Evolutionary conservation across 92 coral and sea anemone species (phyloP), one percentile per base, ranked within the genome.

Genomic region (Plumapathes pennacea): DNA sequence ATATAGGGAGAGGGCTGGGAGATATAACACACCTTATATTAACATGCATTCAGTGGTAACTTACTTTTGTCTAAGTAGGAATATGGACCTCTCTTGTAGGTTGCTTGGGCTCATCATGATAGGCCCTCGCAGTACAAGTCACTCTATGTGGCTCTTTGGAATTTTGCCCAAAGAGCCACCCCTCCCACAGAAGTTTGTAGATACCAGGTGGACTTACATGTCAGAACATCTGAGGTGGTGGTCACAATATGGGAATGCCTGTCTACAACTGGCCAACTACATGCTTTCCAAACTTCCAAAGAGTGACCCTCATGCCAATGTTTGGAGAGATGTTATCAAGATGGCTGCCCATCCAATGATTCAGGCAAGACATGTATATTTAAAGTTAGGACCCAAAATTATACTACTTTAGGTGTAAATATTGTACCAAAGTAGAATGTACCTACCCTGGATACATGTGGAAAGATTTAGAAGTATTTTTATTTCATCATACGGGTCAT

Each of bases 191-290:
- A 32, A 43, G 21, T 65, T 65, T 25, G 51, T 65, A 38, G 72
- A 65, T 62, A 65, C 73, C 6, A 52, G 62, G 50, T 65, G 62
- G 62, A 65, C 73, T 17, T 51, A 65, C 50, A 49, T 32, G 49
- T 32, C 18, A 7, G 72, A 65, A 24, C 38, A 53, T 21, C 46
- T 51, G 18, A 26, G 52, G 10, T 65, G 62, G 73, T 48, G 58
- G 41, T 25, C 43, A 13, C 50, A 53, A 50, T 65, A 65, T 42
- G 36, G 59, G n/a, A 38, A 47, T 46, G 71, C 42, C 17, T 63
- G 60, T 46, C 29, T 63, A 49, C 40, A 25, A 25, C 58, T 63
- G 13, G 60, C 37, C 15, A 50, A 63, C 45, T n/a, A 12, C 40
- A 34, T 64, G 38, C 71, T 64, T 18, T 27, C 41, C 10, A 58